phyloP scores from a whole-genome alignment of 2,888 invertebrate species.

The Phymatocera aterrima region DNA sequence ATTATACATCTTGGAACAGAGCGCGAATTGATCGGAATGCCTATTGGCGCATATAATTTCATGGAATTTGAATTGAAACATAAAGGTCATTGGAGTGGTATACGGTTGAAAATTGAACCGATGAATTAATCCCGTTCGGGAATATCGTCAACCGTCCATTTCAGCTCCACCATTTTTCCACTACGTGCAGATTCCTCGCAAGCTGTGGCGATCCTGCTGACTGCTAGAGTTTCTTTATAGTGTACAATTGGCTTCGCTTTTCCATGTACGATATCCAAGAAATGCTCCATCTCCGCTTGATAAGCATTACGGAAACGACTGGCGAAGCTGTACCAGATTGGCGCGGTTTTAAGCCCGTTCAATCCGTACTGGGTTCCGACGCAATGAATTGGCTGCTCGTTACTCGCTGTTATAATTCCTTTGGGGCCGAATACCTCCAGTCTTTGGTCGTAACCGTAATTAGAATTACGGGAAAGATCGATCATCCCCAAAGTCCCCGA shows the following conservation, averaged over 20 bases:
- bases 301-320: constrained; percentile 79
- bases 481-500: constrained; percentile 80
- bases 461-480: constrained; percentile 80
- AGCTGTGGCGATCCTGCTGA: constrained; percentile 78
- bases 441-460: constrained; percentile 84
- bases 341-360: constrained; percentile 73
- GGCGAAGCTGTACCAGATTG: constrained; percentile 80
- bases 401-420: constrained; percentile 78
- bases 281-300: constrained; percentile 78
- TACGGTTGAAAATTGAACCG: neutral
- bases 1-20: too few relatives aligned
- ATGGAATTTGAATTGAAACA: too few relatives aligned
- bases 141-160: constrained; percentile 76
- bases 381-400: constrained; percentile 76
- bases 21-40: too few relatives aligned
- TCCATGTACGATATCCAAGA: constrained; percentile 78
- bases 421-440: constrained; percentile 81
- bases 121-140: constrained; percentile 68
- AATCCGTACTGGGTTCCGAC: constrained; percentile 73
- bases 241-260: constrained; percentile 73
- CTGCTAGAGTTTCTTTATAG: constrained; percentile 77
- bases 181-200: constrained; percentile 78
- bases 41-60: too few relatives aligned
- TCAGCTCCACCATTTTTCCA: constrained; percentile 76
- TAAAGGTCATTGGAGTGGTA: too few relatives aligned